A percentile compares a stretch with the other conserved stretches of the same genome.
phyloP scores from a whole-genome alignment of 2,797 vertebrate species.

The Enteromius trimaculatus region DNA sequence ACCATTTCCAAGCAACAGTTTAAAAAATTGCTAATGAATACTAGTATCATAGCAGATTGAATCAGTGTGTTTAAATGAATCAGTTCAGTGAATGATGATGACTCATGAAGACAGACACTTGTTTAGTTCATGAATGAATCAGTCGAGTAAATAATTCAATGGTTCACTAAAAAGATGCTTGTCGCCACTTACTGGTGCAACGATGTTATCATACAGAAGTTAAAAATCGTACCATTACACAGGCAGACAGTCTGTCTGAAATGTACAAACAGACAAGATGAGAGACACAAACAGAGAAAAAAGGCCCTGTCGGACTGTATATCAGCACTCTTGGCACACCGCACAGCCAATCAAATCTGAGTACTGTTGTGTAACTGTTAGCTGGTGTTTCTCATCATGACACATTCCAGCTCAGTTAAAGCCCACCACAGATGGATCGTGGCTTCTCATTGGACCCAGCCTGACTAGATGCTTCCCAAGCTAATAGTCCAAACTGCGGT shows the following conservation, averaged over 20 bases:
- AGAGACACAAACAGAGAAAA: background rate
- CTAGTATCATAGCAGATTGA: background rate
- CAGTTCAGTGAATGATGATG: background rate
- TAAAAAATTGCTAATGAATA: background rate
- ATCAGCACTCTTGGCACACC: background rate
- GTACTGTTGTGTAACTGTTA: conserved; percentile 23
- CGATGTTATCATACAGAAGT: background rate
- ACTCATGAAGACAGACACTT: background rate
- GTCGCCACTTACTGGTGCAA: background rate
- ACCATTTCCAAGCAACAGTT: background rate
- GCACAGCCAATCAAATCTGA: conserved; percentile 11
- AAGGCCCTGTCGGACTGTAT: background rate
- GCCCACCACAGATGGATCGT: conserved; percentile 37
- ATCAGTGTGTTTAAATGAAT: background rate
- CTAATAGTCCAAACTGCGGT: conserved; percentile 60
- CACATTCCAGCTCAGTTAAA: conserved; percentile 37
- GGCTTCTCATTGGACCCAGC: conserved; percentile 40
- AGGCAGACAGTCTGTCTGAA: background rate
- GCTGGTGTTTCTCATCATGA: conserved; percentile 26
- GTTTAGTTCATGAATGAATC: background rate
- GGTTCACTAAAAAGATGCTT: background rate
- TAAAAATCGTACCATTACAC: background rate
- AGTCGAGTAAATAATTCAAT: background rate
- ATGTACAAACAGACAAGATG: background rate
- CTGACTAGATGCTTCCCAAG: conserved; percentile 59